Conservation (phyloP, 2,113 vertebrate species). For the Hyperopisus bebe region DNA sequence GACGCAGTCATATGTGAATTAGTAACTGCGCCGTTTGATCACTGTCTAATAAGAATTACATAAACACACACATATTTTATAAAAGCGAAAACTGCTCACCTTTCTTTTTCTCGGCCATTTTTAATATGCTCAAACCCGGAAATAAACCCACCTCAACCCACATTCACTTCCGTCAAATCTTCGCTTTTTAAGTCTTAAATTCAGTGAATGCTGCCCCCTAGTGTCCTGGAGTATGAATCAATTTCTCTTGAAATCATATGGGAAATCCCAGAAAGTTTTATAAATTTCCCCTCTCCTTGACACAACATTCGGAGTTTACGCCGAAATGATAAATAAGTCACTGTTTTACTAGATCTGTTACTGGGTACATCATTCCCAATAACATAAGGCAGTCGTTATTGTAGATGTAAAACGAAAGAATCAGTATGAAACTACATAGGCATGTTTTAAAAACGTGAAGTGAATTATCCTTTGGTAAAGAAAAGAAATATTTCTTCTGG, state of each 20-base stretch:
- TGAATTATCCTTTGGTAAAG: background rate
- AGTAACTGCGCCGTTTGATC: background rate
- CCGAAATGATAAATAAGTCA: background rate
- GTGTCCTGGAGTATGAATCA: background rate
- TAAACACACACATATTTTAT: background rate
- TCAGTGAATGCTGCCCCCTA: background rate
- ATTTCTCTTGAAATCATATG: background rate
- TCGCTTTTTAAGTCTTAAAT: constrained; percentile 26
- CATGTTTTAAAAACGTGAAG: background rate
- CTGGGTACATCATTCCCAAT: background rate
- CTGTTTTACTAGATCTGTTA: background rate
- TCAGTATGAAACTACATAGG: background rate
- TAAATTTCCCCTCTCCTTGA: background rate
- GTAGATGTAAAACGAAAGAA: background rate
- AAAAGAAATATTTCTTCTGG: background rate
- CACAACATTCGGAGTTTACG: background rate
- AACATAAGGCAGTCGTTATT: background rate
- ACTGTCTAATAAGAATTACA: background rate
- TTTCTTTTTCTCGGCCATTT: constrained; percentile 39
- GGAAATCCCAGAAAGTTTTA: background rate
- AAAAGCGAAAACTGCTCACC: constrained; percentile 25
- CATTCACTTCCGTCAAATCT: background rate
- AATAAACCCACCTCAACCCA: background rate
- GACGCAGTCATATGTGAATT: too few relatives aligned
- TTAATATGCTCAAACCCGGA: background rate